A percentile compares a stretch with the other conserved stretches of the same genome.
phyloP scores from a whole-genome alignment of 1,140 invertebrate species.

The Holotrichia oblita region DNA sequence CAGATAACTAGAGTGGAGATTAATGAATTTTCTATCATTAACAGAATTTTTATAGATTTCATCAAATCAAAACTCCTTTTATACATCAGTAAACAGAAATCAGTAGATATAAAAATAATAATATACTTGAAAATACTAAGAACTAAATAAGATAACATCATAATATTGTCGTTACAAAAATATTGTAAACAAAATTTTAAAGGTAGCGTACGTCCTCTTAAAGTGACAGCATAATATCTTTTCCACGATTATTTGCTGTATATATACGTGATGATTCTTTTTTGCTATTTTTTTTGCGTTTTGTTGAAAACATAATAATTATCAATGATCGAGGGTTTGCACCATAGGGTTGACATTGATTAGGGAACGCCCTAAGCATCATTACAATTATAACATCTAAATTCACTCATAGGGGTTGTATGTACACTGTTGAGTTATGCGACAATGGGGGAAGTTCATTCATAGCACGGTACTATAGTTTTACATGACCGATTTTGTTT shows the following conservation, averaged over 20 bases:
- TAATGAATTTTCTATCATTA: too few relatives aligned
- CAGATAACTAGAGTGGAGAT: too few relatives aligned
- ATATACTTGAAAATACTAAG: too few relatives aligned
- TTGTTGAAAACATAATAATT: slow-evolving; percentile 23
- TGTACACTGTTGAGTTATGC: slow-evolving; percentile 30
- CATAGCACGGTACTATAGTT: background rate
- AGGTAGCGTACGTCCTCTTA: slow-evolving; percentile 12
- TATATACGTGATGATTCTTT: background rate
- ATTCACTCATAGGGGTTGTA: slow-evolving; percentile 33
- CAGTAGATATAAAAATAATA: too few relatives aligned
- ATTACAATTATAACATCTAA: slow-evolving; percentile 34
- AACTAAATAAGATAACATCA: too few relatives aligned
- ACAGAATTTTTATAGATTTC: too few relatives aligned
- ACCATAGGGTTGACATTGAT: background rate
- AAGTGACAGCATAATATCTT: background rate
- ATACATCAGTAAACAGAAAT: too few relatives aligned
- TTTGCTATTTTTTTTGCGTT: background rate
- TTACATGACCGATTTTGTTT: background rate
- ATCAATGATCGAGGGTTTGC: slow-evolving; percentile 9
- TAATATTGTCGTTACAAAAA: too few relatives aligned
- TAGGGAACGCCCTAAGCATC: slow-evolving; percentile 28
- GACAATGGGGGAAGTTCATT: background rate
- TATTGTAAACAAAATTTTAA: too few relatives aligned
- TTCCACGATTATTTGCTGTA: background rate
- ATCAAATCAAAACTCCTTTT: too few relatives aligned